Evolutionary conservation across 2,113 vertebrate species (phyloP), one percentile per base, ranked within the genome.

Genomic region (Pachypanchax playfairii): DNA sequence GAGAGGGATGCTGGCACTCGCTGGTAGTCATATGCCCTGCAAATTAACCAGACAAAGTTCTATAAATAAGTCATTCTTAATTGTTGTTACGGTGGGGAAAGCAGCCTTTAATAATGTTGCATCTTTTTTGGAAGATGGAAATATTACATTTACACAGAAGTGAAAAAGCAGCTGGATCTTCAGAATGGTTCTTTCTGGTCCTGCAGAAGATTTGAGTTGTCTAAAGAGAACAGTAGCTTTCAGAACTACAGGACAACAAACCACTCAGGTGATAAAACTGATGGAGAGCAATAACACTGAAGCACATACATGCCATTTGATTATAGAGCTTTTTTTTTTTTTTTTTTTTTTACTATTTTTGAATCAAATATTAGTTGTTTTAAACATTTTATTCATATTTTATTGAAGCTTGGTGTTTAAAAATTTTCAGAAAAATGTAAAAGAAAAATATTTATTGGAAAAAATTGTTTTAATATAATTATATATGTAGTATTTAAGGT

Each of bases 21-120:
- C 84, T 93, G 92, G 84, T 92, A 91, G 83, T 93, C 91, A 38
- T 91, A 92, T 20, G 88, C 82, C 85, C 92, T 93, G 64, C 28
- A 63, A 75, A 75, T 50, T 14, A 43, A 20, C 18, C 2, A 68
- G 14, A 61, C 4, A 60, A 8, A 33, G 13, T 50, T 59, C 35
- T 13, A 46, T 44, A 70, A 77, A 49, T 2, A 43, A 31, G 4
- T 21, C 2, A n/a, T 22, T 14, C 65, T 53, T 31, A 43, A 18
- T 17, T 61, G n/a, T 1, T 28, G 4, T 28, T 33, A 54, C 14
- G 65, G 26, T 65, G 2, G 2, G 35, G 15, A 47, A 15, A 17
- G 9, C 35, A 28, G 21, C 43, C 36, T 39, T 43, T 46, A 26
- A 48, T 51, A n/a, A n/a, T n/a, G n/a, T n/a, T n/a, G n/a, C n/a